Evolutionary conservation across 2,113 vertebrate species (phyloP), one percentile per base, ranked within the genome.

Genomic region (Hemichromis elongatus): DNA sequence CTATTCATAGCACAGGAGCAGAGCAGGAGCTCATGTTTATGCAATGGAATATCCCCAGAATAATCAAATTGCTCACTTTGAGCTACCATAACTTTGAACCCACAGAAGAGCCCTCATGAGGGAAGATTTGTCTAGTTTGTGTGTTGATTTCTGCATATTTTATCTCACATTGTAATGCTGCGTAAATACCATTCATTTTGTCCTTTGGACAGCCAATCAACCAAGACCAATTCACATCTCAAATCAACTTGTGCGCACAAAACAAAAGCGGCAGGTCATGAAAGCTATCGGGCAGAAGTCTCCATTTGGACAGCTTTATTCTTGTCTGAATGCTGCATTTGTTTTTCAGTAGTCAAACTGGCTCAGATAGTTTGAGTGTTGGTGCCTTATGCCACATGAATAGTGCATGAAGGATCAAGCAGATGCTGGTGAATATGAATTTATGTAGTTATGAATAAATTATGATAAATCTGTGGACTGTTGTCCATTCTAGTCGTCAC

Each of bases 351-450:
- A 40, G 86, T 57, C 50, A 9, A 82, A 81, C 53, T 70, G 66
- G 33, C 28, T 61, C 37, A 45, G 59, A 35, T 68, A 21, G 77
- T 84, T 78, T 78, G 21, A 19, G 7, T 45, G 16, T 28, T 30
- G 56, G 37, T 47, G 54, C 84, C 90, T 90, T 86, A 82, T 93
- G 91, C 82, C 57, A 50, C 88, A 94, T 95, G 90, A 94, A 94
- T 94, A 92, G 77, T 92, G 83, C 85, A 94, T 93, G 90, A 89
- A 85, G 89, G 66, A 89, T 82, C 79, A 82, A 86, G 85, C 93
- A 94, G 93, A 93, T 95, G 92, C 82, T 85, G 84, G 86, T 92
- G 93, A 93, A 93, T 94, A 95, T 93, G 78, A 92, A 94, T 93
- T 68, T 83, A 78, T 92, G 93, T 86, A 83, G 84, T 84, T 37